A percentile compares a stretch with the other conserved stretches of the same genome.
Conservation (phyloP, 2,797 vertebrate species). For the Podarcis siculus region DNA sequence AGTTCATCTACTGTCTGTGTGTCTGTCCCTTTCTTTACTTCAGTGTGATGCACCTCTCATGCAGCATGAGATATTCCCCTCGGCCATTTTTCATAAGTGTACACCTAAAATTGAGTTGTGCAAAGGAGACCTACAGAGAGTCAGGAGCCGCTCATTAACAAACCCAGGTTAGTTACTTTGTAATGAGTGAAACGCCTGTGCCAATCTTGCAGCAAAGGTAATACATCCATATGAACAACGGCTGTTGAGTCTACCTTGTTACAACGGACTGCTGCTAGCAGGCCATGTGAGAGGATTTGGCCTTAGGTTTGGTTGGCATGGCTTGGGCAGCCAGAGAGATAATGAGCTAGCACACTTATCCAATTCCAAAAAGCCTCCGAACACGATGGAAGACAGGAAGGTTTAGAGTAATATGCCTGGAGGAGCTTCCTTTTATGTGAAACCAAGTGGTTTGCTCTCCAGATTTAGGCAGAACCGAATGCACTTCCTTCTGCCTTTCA, state of each 20-base stretch:
- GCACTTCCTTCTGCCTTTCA: conserved; percentile 28
- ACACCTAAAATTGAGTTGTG: neutral
- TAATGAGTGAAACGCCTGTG: neutral
- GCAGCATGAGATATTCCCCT: neutral
- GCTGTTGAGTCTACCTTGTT: neutral
- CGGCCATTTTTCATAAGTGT: neutral
- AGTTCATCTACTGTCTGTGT: too few relatives aligned
- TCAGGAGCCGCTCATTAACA: too few relatives aligned
- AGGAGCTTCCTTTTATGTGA: conserved; percentile 30
- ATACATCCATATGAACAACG: neutral
- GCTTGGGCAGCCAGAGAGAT: neutral
- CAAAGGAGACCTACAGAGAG: neutral
- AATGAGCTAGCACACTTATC: neutral
- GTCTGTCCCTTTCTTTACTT: too few relatives aligned
- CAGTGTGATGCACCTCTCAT: too few relatives aligned
- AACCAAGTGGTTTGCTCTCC: conserved; percentile 5
- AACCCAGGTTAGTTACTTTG: neutral
- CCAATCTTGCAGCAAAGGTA: neutral
- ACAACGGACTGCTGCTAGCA: neutral
- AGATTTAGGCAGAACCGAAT: conserved; percentile 22
- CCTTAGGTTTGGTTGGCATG: neutral
- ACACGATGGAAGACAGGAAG: conserved; percentile 7
- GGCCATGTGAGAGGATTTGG: neutral
- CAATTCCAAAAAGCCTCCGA: conserved; percentile 18
- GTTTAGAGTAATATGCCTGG: neutral